Conservation (phyloP, 2,888 invertebrate genomes). For the Drosophila nr. perissopoda region DNA sequence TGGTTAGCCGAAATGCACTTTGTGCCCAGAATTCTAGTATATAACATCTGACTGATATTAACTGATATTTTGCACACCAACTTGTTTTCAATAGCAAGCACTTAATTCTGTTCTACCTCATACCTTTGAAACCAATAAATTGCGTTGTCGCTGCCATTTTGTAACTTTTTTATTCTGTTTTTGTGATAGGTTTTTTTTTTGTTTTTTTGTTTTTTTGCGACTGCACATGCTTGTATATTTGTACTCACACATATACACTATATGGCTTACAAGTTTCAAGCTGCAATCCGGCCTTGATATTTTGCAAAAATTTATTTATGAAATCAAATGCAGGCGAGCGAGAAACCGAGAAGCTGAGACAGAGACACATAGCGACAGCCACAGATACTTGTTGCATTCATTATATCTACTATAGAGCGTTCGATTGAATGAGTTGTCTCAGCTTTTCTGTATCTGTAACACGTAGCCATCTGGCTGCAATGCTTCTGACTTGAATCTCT, state of each 20-base stretch:
- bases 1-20: constrained; percentile 76
- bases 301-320: constrained; percentile 80
- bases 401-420: constrained; percentile 58
- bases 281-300: constrained; percentile 77
- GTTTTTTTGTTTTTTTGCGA: constrained; percentile 37
- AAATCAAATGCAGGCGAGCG: constrained; percentile 76
- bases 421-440: constrained; percentile 70
- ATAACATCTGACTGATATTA: constrained; percentile 49
- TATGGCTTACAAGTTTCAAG: constrained; percentile 75
- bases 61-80: constrained; percentile 69
- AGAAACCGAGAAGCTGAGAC: constrained; percentile 39
- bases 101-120: constrained; percentile 63
- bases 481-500: constrained; percentile 27
- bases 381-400: constrained; percentile 76
- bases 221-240: constrained; percentile 40
- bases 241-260: constrained; percentile 38
- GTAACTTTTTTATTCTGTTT: constrained; percentile 32
- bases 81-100: constrained; percentile 59
- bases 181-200: constrained; percentile 16
- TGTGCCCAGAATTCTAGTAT: constrained; percentile 59
- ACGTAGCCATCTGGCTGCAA: constrained; percentile 37
- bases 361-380: constrained; percentile 51
- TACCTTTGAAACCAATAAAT: constrained; percentile 80
- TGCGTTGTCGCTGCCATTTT: constrained; percentile 62
- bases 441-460: constrained; percentile 53